Evolutionary conservation across 1,140 invertebrate genomes (phyloP), one percentile per base, ranked within the genome.

Genomic region (Phenacoccus solenopsis): DNA sequence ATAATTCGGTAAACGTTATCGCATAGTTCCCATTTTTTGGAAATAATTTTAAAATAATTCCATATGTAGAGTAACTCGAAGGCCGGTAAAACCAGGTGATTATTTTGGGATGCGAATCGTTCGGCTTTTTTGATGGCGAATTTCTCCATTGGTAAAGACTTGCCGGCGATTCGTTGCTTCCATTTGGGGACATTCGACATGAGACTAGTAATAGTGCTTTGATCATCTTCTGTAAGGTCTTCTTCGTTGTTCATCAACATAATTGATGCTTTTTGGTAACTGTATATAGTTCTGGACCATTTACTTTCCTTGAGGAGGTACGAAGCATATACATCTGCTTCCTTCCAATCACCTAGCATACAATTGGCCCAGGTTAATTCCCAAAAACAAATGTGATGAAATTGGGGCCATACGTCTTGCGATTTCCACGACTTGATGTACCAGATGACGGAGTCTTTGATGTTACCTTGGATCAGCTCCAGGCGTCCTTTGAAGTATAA

Each of bases 91-190:
- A 90, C 79, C 35, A 98, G 80, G 49, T 80, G 80, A 27, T 88
- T 84, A 57, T 87, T 86, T 79, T 94, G 90, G 32, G 84, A 81
- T 72, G 86, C 84, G 79, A 88, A 96, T 67, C 91, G 82, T 70
- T 88, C 85, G 21, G 90, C 84, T 76, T 94, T 94, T 76, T 87
- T 90, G 10, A 93, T 84, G 32, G 90, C 88, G 82, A 97, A 98
- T 76, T 98, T 98, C 79, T 98, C 96, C 84, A 97, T 90, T 16
- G 96, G 95, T 73, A 98, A 80, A 7, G 94, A 97, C 81, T 98
- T 97, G 0, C 96, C 96, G 30, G 94, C 94, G 70, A 98, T 94
- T 70, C 90, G 83, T 77, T 96, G 90, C 75, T 93, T 94, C 77
- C 87, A 87, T 59, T 81, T 81, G 7, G 93, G 91, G 21, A 90